phyloP scores from a whole-genome alignment of 2,888 invertebrate genomes.

The Erpobdella octoculata region DNA sequence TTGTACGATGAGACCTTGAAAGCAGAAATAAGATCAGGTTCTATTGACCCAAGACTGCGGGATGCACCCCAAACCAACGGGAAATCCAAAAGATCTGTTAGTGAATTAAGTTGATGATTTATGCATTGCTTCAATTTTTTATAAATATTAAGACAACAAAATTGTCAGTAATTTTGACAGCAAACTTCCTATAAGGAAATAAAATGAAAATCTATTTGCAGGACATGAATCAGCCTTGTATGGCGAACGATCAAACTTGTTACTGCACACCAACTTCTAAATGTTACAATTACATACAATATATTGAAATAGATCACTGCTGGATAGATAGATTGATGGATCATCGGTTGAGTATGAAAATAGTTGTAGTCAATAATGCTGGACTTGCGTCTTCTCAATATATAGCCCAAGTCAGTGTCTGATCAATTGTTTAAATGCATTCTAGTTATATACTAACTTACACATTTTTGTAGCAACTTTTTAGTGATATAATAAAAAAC shows the following conservation, averaged over 20 bases:
- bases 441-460: no score
- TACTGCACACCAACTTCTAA: slow-evolving; percentile 7
- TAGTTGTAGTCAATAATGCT: background rate
- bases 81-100: background rate
- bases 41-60: background rate
- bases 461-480: no score
- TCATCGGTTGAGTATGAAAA: background rate
- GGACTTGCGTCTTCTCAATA: background rate
- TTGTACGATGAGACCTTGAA: background rate
- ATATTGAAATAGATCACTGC: slow-evolving; percentile 18
- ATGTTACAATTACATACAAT: slow-evolving; percentile 19
- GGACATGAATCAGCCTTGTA: background rate
- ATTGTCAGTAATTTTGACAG: no score
- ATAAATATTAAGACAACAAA: no score
- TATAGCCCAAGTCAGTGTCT: no score
- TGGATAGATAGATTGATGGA: background rate
- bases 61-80: background rate
- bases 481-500: no score
- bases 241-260: slow-evolving; percentile 2
- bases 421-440: no score
- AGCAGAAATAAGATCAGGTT: no score
- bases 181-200: background rate
- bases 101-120: background rate
- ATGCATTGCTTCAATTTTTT: no score
- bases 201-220: background rate